Evolutionary conservation across 2,797 vertebrate genomes (phyloP), one percentile per base, ranked within the genome.

Genomic region (Heterohyrax brucei): DNA sequence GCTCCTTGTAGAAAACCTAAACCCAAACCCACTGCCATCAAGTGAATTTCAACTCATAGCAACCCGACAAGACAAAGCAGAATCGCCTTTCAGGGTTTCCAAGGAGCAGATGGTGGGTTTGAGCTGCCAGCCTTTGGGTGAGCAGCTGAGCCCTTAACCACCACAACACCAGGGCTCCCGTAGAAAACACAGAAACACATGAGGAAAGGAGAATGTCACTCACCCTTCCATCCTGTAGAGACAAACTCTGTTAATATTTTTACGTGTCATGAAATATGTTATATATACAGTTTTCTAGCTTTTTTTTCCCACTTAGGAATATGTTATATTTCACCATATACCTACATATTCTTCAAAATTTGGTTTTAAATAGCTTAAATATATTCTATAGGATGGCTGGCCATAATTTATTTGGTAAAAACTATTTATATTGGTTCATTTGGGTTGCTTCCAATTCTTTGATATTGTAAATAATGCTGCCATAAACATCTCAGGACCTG

Each of bases 391-490:
- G 72, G 70, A 91, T 95, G 89, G 89, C 48, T 87, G 73, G 70
- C 84, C 87, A 77, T 85, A 94, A 95, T 96, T 96, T 91, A 84
- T 72, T 96, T 56, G 78, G 86, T 94, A 87, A 96, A 87, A 96
- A 94, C 87, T 91, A 94, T 87, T 96, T 95, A 91, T 93, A 96
- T 95, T 59, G 87, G 93, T 91, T 96, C 64, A 33, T 87, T 96
- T 89, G 95, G 24, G 80, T 93, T 85, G 59, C 78, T 95, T 85
- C 70, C 73, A 85, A 84, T 59, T 92, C 91, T 96, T 92, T 81
- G 80, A 82, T 93, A 92, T 81, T 87, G 81, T 95, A 95, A 97
- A 66, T 87, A 95, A 92, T 19, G 62, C 66, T 79, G 39, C 39
- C 93, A 68, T 66, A 92, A 95, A 96, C 21, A 94, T 59, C 88